Percentiles rank a stretch among this genome's conserved stretches.
phyloP scores from a whole-genome alignment of 2,888 invertebrate genomes.

The Saturnia japonica region DNA sequence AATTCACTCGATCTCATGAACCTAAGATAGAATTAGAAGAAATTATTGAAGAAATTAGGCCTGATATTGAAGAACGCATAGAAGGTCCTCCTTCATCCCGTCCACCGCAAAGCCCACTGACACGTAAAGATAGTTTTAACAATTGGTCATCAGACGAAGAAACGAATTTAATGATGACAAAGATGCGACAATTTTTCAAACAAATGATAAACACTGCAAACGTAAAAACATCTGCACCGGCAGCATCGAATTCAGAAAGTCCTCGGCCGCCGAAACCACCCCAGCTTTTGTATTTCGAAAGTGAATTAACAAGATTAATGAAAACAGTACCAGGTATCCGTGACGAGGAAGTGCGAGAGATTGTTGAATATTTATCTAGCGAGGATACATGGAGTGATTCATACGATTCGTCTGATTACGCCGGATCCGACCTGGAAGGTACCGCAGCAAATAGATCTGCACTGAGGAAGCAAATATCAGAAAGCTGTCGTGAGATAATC shows the following conservation, averaged over 20 bases:
- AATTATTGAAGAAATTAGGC: slow-evolving; percentile 82
- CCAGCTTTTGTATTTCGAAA: slow-evolving; percentile 94
- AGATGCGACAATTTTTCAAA: slow-evolving; percentile 96
- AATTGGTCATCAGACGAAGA: slow-evolving; percentile 97
- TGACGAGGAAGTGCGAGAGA: slow-evolving; percentile 94
- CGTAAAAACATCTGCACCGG: slow-evolving; percentile 78
- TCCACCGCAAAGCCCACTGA: slow-evolving; percentile 82
- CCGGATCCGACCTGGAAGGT: slow-evolving; percentile 92
- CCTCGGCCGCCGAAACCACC: slow-evolving; percentile 89
- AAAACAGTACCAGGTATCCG: slow-evolving; percentile 95
- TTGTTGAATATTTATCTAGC: slow-evolving; percentile 95
- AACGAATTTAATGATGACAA: slow-evolving; percentile 97
- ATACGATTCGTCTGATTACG: slow-evolving; percentile 95
- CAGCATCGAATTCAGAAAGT: slow-evolving; percentile 82
- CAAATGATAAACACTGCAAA: slow-evolving; percentile 90
- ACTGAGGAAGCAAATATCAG: slow-evolving; percentile 92
- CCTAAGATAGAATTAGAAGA: slow-evolving; percentile 82
- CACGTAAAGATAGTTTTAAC: slow-evolving; percentile 94
- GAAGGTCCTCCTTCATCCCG: slow-evolving; percentile 78
- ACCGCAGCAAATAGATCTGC: slow-evolving; percentile 84
- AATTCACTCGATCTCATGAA: slow-evolving; percentile 76
- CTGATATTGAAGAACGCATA: slow-evolving; percentile 75
- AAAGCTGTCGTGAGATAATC: slow-evolving; percentile 93
- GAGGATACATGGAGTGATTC: slow-evolving; percentile 97
- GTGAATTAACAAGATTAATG: slow-evolving; percentile 93